Evolutionary conservation across 2,888 invertebrate genomes (phyloP), one percentile per base, ranked within the genome.

Genomic region (Xylocampa areola): DNA sequence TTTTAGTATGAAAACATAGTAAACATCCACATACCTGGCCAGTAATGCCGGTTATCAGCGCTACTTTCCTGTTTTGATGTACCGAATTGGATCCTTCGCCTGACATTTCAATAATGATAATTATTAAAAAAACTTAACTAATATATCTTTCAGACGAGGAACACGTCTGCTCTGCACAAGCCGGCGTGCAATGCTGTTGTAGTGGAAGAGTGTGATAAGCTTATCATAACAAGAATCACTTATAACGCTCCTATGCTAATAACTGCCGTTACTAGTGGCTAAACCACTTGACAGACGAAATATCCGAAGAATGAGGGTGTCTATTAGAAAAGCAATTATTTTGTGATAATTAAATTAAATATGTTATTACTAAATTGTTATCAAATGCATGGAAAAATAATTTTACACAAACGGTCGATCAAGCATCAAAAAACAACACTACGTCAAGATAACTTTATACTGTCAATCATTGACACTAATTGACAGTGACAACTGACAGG

Each of bases 1-100:
- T 17, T 35, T 1, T 10, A 3, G 1, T 13, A 41, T 11, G 7
- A 6, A n/a, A 19, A n/a, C 8, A 39, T 14, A 39, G 6, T 25
- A 39, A 29, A 32, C 6, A 55, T 40, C 6, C 62, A 81, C 87
- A 86, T 95, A 99, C 99, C 96, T 99, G 99, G 27, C 99, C 99
- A 32, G 98, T 98, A 62, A 99, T 99, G 72, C 99, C 99, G 59
- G 99, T 99, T 80, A 99, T 97, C 54, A 99, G 94, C 8, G 99
- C 99, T 41, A 98, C 95, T 89, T 96, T 96, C 77, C 88, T 93
- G 50, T 85, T 88, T 21, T 69, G 79, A 52, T 74, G 77, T 4
- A 21, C 50, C 32, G 50, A 25, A 48, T 66, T 77, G 1, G 88
- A 75, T 8, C 81, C 81, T 76, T 92, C 92, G 8, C 90, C 93